Conservation (phyloP, 2,113 vertebrate genomes). For the Parus major region DNA sequence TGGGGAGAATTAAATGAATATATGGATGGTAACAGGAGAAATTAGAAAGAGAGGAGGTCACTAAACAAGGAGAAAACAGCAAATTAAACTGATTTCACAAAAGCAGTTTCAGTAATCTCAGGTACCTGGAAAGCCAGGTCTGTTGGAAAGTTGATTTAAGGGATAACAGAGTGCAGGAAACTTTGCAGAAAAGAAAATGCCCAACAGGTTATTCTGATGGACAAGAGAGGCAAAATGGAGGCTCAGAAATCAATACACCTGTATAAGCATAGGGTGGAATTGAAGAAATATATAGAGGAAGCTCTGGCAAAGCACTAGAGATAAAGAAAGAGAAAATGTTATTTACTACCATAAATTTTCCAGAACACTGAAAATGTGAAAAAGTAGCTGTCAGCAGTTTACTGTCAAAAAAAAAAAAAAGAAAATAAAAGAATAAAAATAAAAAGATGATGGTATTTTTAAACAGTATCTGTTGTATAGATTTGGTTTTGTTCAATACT, state of each 20-base stretch:
- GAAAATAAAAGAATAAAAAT: too few relatives aligned
- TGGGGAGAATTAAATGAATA: neutral
- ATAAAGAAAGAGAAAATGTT: neutral
- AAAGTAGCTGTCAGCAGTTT: neutral
- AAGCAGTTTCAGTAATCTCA: neutral
- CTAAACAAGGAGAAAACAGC: neutral
- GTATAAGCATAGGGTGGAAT: accelerated
- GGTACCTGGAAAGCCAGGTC: neutral
- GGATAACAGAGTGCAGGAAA: neutral
- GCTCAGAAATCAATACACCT: neutral
- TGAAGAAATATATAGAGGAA: neutral
- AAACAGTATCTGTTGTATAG: neutral
- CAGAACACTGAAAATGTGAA: neutral
- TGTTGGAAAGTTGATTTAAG: neutral
- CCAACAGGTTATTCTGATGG: neutral
- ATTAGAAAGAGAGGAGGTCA: neutral
- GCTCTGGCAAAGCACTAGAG: neutral
- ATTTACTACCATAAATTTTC: neutral
- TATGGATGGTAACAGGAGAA: neutral
- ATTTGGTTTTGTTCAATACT: neutral
- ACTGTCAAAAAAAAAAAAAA: neutral
- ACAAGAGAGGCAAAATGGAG: neutral
- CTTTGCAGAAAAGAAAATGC: neutral
- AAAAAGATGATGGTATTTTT: neutral
- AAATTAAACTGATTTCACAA: neutral